A percentile compares a stretch with the other conserved stretches of the same genome.
Conservation (phyloP, 2,888 invertebrate genomes). For the Ecliptopera silaceata region DNA sequence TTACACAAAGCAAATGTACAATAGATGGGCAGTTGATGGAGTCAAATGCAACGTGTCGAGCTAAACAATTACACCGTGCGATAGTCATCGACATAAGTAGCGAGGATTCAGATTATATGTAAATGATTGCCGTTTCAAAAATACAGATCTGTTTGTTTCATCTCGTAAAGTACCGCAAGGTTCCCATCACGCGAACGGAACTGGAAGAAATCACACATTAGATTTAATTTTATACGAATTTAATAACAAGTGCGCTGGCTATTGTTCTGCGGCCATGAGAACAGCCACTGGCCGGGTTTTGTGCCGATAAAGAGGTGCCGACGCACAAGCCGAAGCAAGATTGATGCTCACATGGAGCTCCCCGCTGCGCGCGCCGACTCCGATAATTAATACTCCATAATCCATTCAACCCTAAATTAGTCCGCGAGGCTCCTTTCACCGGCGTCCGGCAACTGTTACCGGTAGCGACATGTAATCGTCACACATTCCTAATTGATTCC, state of each 20-base stretch:
- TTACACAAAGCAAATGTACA: conserved; percentile 35
- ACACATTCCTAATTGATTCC: conserved; percentile 74
- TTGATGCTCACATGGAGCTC: conserved; percentile 71
- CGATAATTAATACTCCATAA: conserved; percentile 78
- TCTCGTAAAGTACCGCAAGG: conserved; percentile 67
- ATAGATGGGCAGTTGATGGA: conserved; percentile 33
- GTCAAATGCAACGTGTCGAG: conserved; percentile 39
- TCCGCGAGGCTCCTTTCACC: conserved; percentile 56
- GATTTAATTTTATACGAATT: conserved; percentile 82
- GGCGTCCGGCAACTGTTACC: conserved; percentile 46
- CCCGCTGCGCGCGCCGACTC: conserved; percentile 67
- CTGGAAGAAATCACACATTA: conserved; percentile 77
- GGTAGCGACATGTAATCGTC: conserved; percentile 72
- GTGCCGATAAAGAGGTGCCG: conserved; percentile 79
- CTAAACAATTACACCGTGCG: conserved; percentile 43
- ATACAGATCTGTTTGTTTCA: conserved; percentile 53
- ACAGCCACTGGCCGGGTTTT: conserved; percentile 68
- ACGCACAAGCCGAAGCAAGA: conserved; percentile 72
- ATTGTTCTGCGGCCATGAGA: conserved; percentile 78
- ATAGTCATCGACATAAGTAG: conserved; percentile 49
- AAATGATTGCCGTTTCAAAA: conserved; percentile 53
- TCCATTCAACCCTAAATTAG: conserved; percentile 66
- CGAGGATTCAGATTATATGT: conserved; percentile 50
- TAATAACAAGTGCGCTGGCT: conserved; percentile 75
- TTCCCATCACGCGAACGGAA: conserved; percentile 80